Conservation (phyloP, 2,888 invertebrate species). For the Aethes cnicana region DNA sequence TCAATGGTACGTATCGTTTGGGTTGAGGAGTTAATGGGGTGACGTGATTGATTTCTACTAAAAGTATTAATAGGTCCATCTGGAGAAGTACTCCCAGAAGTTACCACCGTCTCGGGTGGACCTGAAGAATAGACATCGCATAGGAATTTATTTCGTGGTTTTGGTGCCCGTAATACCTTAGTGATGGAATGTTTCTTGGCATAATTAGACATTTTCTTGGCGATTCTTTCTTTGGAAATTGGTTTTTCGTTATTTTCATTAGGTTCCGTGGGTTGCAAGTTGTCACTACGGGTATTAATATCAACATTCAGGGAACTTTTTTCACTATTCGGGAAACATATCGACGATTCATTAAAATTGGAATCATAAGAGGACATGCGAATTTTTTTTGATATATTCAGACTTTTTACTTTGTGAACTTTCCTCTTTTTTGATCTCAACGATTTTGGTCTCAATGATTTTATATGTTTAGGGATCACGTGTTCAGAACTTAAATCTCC, state of each 20-base stretch:
- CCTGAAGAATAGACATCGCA: neutral
- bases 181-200: neutral
- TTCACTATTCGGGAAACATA: neutral
- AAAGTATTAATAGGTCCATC: neutral
- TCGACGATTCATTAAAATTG: constrained; percentile 24
- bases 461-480: constrained; percentile 30
- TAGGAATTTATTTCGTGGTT: neutral
- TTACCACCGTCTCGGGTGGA: neutral
- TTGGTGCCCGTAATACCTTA: neutral
- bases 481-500: constrained; percentile 1
- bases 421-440: constrained; percentile 48
- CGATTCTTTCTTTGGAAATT: neutral
- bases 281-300: neutral
- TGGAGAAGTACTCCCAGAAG: neutral
- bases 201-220: neutral
- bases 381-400: constrained; percentile 62
- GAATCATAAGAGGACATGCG: neutral
- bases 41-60: constrained; percentile 32
- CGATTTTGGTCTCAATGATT: constrained; percentile 34
- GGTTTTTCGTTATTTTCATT: neutral
- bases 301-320: neutral
- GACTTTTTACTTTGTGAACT: constrained; percentile 69
- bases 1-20: constrained; percentile 60
- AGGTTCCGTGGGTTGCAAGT: neutral
- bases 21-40: constrained; percentile 55